phyloP scores from a whole-genome alignment of 1,140 invertebrate genomes.

The Trachymyrmex septentrionalis region DNA sequence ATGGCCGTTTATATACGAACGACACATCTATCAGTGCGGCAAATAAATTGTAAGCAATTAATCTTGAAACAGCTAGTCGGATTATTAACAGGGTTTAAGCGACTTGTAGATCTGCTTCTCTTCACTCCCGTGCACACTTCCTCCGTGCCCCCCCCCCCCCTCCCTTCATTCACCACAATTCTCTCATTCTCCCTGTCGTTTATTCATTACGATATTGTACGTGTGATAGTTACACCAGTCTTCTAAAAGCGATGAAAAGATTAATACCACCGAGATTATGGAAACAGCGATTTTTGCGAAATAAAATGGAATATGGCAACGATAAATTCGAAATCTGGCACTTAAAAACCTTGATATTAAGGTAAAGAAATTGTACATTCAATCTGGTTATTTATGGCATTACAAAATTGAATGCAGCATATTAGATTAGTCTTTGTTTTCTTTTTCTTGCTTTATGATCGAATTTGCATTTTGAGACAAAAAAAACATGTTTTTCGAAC shows the following conservation, averaged over 20 bases:
- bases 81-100: constrained; percentile 59
- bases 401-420: constrained; percentile 2
- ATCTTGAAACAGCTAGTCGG: constrained; percentile 39
- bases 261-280: constrained; percentile 51
- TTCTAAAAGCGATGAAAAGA: constrained; percentile 53
- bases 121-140: background rate
- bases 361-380: background rate
- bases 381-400: constrained; percentile 8
- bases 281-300: background rate
- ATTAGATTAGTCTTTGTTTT: background rate
- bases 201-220: constrained; percentile 46
- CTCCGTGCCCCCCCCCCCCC: too few species aligned
- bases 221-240: constrained; percentile 66
- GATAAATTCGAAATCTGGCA: constrained; percentile 29
- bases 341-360: constrained; percentile 34
- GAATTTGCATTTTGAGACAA: background rate
- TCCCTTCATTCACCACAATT: constrained; percentile 13
- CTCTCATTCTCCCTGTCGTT: constrained; percentile 34
- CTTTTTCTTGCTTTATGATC: background rate
- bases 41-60: constrained; percentile 65
- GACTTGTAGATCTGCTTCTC: constrained; percentile 17
- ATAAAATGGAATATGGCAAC: constrained; percentile 35
- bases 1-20: constrained; percentile 54
- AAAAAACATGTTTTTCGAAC: background rate
- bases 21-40: constrained; percentile 50